Conservation (phyloP, 2,113 vertebrate genomes). For the Geococcyx californianus region DNA sequence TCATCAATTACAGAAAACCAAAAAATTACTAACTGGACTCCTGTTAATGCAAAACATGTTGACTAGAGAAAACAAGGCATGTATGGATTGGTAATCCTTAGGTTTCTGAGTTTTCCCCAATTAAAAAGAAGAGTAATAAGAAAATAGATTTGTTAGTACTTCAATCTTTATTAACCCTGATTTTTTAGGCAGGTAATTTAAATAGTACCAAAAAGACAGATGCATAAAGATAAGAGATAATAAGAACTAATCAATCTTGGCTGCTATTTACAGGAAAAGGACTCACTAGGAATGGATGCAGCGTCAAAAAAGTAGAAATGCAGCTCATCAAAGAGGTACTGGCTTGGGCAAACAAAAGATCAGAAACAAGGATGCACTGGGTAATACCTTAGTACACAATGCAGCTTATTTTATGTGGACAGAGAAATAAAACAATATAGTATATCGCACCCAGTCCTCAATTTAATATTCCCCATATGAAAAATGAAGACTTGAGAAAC, state of each 20-base stretch:
- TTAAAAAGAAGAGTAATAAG: neutral
- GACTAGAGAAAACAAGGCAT: neutral
- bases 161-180: neutral
- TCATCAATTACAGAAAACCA: neutral
- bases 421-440: neutral
- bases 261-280: neutral
- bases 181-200: neutral
- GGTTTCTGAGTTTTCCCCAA: neutral
- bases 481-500: neutral
- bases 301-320: neutral
- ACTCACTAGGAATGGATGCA: neutral
- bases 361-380: neutral
- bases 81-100: neutral
- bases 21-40: neutral
- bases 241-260: neutral
- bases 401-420: neutral
- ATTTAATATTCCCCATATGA: neutral
- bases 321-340: neutral
- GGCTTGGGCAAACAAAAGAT: neutral
- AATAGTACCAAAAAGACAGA: neutral
- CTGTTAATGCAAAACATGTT: neutral
- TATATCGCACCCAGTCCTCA: neutral
- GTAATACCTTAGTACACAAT: neutral
- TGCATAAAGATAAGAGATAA: neutral
- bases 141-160: neutral